Base-by-base conservation (phyloP, 2,113 vertebrate species). In the Vimba vimba region DNA sequence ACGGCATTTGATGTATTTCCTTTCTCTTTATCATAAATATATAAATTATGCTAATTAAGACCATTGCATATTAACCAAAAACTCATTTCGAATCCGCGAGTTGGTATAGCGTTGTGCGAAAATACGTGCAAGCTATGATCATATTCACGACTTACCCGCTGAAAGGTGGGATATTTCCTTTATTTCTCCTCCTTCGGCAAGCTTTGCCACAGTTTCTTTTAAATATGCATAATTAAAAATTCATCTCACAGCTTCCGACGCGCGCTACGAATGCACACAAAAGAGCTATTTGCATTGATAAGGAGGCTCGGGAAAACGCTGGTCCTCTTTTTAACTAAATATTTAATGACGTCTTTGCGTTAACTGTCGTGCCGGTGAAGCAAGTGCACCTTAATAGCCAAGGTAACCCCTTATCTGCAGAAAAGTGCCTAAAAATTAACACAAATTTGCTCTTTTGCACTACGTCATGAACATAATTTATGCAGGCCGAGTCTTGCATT, bases 391-490 rank as follows among this genome's bases (percentile, higher is more conserved):
- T 82, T 62, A 87, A 86, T 89, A 87, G 87, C 60, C 88, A 86
- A 89, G 84, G 80, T 79, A 83, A 88, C 88, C 85, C 89, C 62
- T 71, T 90, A 86, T 92, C 86, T 89, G 90, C 89, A 82, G 86
- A 82, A 92, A 94, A 95, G 89, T 93, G 90, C 87, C 57, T 36
- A 82, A 92, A 95, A 92, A 93, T 93, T 91, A 93, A 92, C 93
- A 93, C 90, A 96, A 96, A 95, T 95, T 94, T 96, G 95, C 94
- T 96, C 95, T 96, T 96, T 95, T 94, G 94, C 95, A 96, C 97
- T 97, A 97, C 97, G 97, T 98, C 97, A 98, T 97, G 96, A 98
- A 95, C 97, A 98, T 98, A 98, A 97, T 97, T 97, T 98, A 98
- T 98, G 97, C 97, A 97, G 95, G 95, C 89, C 94, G 95, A 96